phyloP scores from a whole-genome alignment of 2,888 invertebrate genomes.

The Amitus sp. region DNA sequence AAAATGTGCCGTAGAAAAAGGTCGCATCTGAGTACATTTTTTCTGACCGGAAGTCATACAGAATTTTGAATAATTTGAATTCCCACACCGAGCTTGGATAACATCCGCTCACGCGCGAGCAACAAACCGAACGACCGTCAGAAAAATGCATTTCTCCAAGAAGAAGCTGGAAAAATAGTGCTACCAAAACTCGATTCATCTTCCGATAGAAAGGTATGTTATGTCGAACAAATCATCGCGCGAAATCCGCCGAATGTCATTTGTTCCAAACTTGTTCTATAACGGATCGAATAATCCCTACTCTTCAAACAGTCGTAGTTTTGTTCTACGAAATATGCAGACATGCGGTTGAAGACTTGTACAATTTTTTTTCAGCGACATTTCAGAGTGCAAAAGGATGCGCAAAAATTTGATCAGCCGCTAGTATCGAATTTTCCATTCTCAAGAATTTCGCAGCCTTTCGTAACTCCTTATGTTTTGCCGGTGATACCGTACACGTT shows the following conservation, averaged over 20 bases:
- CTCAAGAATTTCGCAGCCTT: constrained; percentile 16
- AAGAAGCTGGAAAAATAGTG: constrained; percentile 48
- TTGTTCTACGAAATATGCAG: background rate
- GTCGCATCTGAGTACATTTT: too few relatives aligned
- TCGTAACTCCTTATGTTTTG: constrained; percentile 44
- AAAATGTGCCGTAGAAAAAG: too few relatives aligned
- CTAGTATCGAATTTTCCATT: constrained; percentile 13
- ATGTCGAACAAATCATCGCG: too few relatives aligned
- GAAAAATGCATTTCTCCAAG: constrained; percentile 49
- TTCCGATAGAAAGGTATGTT: constrained; percentile 1
- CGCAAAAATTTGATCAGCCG: constrained; percentile 9
- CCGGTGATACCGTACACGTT: constrained; percentile 52
- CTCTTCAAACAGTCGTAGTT: too few relatives aligned
- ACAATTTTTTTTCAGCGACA: constrained; percentile 7
- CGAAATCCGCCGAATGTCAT: too few relatives aligned
- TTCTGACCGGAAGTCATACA: too few relatives aligned
- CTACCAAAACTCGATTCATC: constrained; percentile 46
- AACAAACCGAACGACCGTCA: too few relatives aligned
- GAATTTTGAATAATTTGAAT: too few relatives aligned
- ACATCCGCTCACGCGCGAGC: constrained; percentile 65
- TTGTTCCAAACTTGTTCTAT: too few relatives aligned
- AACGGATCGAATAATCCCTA: background rate
- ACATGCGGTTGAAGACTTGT: background rate
- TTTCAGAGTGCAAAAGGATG: constrained; percentile 10
- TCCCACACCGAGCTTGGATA: too few relatives aligned